phyloP scores from a whole-genome alignment of 92 coral and sea anemone genomes.

The Zoanthus gigantus region DNA sequence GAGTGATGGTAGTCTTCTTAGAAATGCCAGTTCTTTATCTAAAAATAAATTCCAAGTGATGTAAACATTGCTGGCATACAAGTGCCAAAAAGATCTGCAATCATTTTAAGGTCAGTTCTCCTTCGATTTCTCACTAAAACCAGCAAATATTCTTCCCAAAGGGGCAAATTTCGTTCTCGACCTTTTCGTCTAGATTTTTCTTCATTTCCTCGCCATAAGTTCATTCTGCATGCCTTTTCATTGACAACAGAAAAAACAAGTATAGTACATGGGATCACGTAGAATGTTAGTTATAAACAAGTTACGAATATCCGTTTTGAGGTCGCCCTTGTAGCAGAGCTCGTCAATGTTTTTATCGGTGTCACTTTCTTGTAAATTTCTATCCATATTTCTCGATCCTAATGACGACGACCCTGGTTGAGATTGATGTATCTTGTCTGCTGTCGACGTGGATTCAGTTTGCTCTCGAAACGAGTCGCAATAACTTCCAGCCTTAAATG shows the following conservation, averaged over 20 bases:
- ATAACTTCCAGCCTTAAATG: background rate
- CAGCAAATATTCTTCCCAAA: slow-evolving; percentile 12
- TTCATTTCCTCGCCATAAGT: background rate
- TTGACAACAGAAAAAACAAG: background rate
- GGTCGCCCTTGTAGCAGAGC: too few species aligned
- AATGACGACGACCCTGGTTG: too few species aligned
- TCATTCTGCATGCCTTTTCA: background rate
- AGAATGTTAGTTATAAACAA: too few species aligned
- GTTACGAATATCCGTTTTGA: too few species aligned
- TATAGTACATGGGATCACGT: too few species aligned
- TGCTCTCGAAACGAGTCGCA: background rate
- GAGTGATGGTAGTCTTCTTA: background rate
- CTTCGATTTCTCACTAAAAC: slow-evolving; percentile 13
- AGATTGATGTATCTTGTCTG: background rate
- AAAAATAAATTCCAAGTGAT: slow-evolving; percentile 32
- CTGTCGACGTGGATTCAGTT: background rate
- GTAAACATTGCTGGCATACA: slow-evolving; percentile 16
- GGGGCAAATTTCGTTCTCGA: background rate
- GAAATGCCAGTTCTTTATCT: slow-evolving; percentile 21
- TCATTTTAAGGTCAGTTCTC: slow-evolving; percentile 12
- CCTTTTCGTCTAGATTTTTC: slow-evolving; percentile 17
- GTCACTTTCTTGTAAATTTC: too few species aligned
- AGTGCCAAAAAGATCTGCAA: slow-evolving; percentile 10
- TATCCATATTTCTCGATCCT: too few species aligned
- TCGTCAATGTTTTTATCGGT: too few species aligned